Evolutionary conservation across 2,888 invertebrate genomes (phyloP).

Genomic region (Drosophila histrio): DNA sequence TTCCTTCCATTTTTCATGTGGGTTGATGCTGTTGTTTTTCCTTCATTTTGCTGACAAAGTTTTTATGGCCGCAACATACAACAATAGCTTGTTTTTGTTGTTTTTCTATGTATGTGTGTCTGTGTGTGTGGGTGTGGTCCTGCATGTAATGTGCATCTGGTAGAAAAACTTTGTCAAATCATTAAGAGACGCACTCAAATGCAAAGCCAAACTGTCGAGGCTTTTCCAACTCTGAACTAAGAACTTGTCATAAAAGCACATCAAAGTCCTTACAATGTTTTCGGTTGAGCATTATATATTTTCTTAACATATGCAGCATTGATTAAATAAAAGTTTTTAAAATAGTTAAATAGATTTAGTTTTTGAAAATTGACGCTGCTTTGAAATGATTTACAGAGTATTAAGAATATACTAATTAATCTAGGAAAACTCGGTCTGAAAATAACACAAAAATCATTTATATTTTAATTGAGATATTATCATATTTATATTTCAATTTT

Average conservation of each 20-base stretch:
- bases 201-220: conserved; percentile 28
- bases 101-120: conserved; percentile 11
- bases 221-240: conserved; percentile 11
- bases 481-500: no score
- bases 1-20: conserved; percentile 62
- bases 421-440: no score
- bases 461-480: no score
- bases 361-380: no score
- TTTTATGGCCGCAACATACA: conserved; percentile 67
- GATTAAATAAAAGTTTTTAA: background rate
- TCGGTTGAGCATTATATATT: background rate
- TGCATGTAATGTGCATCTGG: conserved; percentile 62
- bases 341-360: background rate
- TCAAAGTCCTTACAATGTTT: conserved; percentile 27
- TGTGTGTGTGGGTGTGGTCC: conserved; percentile 21
- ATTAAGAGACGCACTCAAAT: conserved; percentile 55
- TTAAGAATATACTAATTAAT: no score
- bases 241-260: conserved; percentile 12
- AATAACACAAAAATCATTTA: no score
- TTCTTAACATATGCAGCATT: background rate
- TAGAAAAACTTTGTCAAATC: conserved; percentile 62
- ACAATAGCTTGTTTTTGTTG: conserved; percentile 46
- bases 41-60: conserved; percentile 54
- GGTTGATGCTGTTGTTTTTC: conserved; percentile 30
- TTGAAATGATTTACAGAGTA: no score